These are phyloP conservation scores for Hipposideros larvatus DNA, from an alignment of 2,797 vertebrate genomes.

Conservation along the genomic window DNA sequence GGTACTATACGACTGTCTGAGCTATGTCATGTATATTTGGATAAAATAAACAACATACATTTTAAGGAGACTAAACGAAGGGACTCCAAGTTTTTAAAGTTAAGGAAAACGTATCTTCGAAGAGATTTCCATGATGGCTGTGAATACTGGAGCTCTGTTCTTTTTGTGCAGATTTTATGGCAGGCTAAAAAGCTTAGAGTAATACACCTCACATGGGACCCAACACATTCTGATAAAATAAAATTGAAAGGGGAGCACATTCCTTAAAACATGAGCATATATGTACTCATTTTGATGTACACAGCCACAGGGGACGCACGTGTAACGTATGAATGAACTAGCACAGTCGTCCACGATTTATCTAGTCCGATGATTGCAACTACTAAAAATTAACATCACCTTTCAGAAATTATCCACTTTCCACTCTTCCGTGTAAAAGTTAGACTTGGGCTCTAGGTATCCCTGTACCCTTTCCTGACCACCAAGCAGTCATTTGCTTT, in stretches of 20 bases:
- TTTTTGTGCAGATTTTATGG: background rate
- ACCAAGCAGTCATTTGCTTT: background rate
- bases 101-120: background rate
- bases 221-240: background rate
- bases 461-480: background rate
- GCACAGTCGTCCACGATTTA: background rate
- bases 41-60: background rate
- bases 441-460: background rate
- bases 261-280: background rate
- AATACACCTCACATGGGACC: background rate
- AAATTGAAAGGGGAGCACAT: background rate
- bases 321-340: background rate
- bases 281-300: background rate
- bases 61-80: constrained; percentile 1
- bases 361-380: background rate
- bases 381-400: background rate
- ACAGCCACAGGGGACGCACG: background rate
- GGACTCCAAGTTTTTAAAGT: background rate
- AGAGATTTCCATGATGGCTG: background rate
- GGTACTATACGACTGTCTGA: background rate
- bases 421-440: background rate
- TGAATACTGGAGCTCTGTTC: background rate
- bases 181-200: background rate
- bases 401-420: background rate
- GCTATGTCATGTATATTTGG: background rate